Conservation (phyloP, 2,888 invertebrate genomes). For the Pteria penguin region DNA sequence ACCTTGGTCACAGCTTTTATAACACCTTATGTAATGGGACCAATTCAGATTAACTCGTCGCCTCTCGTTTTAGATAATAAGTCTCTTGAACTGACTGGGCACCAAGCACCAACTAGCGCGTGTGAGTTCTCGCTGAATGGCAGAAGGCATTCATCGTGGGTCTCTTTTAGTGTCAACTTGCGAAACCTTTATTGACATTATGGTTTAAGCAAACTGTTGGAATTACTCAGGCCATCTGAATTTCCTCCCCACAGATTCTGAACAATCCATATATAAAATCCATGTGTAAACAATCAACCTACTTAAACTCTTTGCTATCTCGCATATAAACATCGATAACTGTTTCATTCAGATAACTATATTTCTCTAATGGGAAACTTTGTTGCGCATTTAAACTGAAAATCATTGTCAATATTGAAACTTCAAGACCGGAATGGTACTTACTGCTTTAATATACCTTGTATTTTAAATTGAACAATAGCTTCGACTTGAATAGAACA, state of each 20-base stretch:
- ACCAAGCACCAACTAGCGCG: neutral
- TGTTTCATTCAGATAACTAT: neutral
- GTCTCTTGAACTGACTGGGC: too few species aligned
- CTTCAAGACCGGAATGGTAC: neutral
- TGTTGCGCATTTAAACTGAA: neutral
- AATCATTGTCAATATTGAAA: neutral
- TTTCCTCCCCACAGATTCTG: neutral
- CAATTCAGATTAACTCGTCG: neutral
- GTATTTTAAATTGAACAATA: neutral
- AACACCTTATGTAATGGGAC: neutral
- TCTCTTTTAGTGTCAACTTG: neutral
- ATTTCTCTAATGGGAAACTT: neutral
- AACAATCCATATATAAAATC: neutral
- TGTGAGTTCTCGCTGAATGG: neutral
- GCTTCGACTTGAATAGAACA: too few species aligned
- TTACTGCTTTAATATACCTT: neutral
- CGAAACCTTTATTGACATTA: neutral
- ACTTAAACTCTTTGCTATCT: neutral
- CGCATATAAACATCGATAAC: neutral
- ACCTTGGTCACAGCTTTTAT: neutral
- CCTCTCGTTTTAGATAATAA: too few species aligned
- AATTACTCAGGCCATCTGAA: neutral
- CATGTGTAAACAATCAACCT: neutral
- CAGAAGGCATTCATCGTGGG: neutral
- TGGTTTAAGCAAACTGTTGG: neutral